These are phyloP conservation scores for Oceanites oceanicus DNA, from an alignment of 2,113 vertebrate species.

Conservation along the genomic window DNA sequence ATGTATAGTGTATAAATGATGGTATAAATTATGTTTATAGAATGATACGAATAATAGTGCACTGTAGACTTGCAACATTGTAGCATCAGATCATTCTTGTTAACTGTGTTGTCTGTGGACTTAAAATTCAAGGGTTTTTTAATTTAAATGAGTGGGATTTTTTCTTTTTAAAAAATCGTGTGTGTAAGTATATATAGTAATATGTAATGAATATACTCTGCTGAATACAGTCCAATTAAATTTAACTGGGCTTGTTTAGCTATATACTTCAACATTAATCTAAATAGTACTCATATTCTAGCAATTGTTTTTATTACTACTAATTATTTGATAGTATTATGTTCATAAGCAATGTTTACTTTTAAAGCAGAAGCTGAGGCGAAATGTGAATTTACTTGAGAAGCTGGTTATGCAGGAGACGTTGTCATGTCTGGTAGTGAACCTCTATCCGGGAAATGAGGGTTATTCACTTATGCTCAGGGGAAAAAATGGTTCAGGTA, in stretches of 20 bases:
- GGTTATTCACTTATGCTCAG: constrained; percentile 99
- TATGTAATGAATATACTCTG: neutral
- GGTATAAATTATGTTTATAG: neutral
- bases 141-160: neutral
- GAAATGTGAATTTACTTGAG: constrained; percentile 98
- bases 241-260: neutral
- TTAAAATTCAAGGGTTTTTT: neutral
- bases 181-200: neutral
- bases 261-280: neutral
- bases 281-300: neutral
- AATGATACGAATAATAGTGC: neutral
- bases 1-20: neutral
- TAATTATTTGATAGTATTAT: constrained; percentile 26
- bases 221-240: neutral
- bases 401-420: constrained; percentile 97
- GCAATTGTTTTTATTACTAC: neutral
- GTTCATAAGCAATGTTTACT: constrained; percentile 68
- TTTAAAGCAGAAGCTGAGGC: constrained; percentile 93
- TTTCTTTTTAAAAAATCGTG: neutral
- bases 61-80: neutral
- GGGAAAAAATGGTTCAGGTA: constrained; percentile 99
- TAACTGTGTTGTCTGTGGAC: neutral
- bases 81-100: neutral
- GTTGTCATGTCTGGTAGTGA: constrained; percentile 93
- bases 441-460: constrained; percentile 97